These are phyloP conservation scores for Hydraecia micacea DNA, from an alignment of 2,888 invertebrate species.

Conservation along the genomic window DNA sequence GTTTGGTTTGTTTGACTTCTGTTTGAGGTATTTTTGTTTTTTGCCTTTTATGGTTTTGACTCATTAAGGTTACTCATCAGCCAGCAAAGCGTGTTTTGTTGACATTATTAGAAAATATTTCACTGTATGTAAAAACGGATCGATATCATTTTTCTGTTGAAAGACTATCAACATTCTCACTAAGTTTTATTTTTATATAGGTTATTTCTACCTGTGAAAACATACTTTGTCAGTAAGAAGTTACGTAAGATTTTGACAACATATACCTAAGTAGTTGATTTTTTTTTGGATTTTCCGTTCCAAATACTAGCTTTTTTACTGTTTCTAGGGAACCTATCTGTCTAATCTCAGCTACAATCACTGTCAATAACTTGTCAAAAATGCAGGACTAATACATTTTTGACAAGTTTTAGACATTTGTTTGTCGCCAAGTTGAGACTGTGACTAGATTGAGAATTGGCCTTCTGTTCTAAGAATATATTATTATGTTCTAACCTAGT, in stretches of 20 bases:
- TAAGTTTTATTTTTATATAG: neutral
- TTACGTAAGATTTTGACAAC: conserved; percentile 9
- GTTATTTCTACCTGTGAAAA: neutral
- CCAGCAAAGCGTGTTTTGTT: conserved; percentile 13
- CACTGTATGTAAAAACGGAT: neutral
- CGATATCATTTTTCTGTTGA: conserved; percentile 17
- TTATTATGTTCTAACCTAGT: neutral
- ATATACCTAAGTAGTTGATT: neutral
- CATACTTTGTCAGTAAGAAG: neutral
- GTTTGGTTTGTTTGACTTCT: conserved; percentile 27
- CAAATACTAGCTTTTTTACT: neutral
- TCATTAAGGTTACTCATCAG: conserved; percentile 2
- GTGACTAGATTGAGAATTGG: neutral
- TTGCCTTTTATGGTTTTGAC: conserved; percentile 9
- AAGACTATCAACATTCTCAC: neutral
- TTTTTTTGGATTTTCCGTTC: neutral
- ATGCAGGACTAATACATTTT: neutral
- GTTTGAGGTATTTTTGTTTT: conserved; percentile 20
- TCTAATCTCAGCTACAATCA: no score
- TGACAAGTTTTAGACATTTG: neutral
- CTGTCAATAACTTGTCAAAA: no score
- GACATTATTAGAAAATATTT: conserved; percentile 5
- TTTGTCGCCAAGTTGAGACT: neutral
- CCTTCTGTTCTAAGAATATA: neutral
- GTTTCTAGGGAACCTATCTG: neutral